Base-by-base conservation (phyloP, 2,797 vertebrate genomes). In the Psittacula derbiana region DNA sequence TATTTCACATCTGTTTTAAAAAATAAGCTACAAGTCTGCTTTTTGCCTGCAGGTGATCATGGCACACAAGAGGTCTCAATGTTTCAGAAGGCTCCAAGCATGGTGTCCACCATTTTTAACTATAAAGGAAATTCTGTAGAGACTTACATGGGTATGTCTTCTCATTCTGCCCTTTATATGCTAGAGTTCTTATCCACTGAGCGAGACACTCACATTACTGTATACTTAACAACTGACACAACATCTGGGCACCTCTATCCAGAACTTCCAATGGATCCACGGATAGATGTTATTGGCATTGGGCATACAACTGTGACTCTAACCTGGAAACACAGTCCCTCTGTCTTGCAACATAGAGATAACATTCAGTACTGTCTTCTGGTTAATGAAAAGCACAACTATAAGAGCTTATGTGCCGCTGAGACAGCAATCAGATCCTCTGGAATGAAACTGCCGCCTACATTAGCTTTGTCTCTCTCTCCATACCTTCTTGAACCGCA, bases 291-390 rank as follows among this genome's bases (percentile, higher is more conserved):
- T 2, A 67, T 98, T 1, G 98, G 98, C 14, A 88, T 98, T 6
- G 98, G 98, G 36, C 98, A 98, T 93, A 98, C 98, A n/a, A 98
- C 98, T 2, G 98, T 98, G 87, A 99, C 98, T 53, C 98, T 99
- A 82, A 98, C 98, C 90, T 99, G 99, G 99, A 98, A 97, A 52
- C 98, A 98, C 66, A 99, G 99, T 46, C 95, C 97, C n/a, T 98
- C 99, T 13, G 74, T 97, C 19, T 73, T 95, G 71, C 94, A 96
- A 82, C 94, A 96, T 4, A 80, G 91, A 76, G 97, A 98, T 46
- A 93, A 90, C 73, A 98, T 98, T 19, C 97, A 98, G 44, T 99
- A 99, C 93, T 99, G 99, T 7, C 98, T 99, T 61, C 97, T 99
- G 0, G 97, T 98, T 62, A 99, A 99, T 85, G 97, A 98, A 55